Conservation (phyloP, 2,888 invertebrate species). For the Scaptomyza parva region DNA sequence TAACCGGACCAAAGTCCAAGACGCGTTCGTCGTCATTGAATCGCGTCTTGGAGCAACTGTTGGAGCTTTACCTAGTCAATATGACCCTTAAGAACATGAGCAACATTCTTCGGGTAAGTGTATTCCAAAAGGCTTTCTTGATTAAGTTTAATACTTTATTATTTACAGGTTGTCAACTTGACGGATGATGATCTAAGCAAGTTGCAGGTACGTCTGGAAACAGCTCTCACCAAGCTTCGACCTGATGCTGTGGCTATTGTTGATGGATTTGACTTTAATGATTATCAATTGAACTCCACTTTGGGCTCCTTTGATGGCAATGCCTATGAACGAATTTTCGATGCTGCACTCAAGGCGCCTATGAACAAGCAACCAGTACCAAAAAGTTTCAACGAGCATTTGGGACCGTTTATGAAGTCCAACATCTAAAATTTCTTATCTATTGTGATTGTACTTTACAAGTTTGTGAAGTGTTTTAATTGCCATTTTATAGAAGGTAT, state of each 20-base stretch:
- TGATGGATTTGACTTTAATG: slow-evolving; percentile 94
- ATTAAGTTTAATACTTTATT: neutral
- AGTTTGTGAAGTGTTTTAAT: neutral
- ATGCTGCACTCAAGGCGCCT: slow-evolving; percentile 92
- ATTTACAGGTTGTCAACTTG: slow-evolving; percentile 73
- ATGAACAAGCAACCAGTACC: slow-evolving; percentile 93
- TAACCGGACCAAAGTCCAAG: slow-evolving; percentile 87
- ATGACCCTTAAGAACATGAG: slow-evolving; percentile 90
- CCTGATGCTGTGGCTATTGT: slow-evolving; percentile 96
- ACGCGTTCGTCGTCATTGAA: slow-evolving; percentile 87
- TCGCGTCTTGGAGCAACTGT: slow-evolving; percentile 88
- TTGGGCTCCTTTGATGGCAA: slow-evolving; percentile 93
- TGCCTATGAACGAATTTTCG: slow-evolving; percentile 92
- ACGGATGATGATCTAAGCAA: slow-evolving; percentile 77
- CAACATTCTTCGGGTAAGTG: slow-evolving; percentile 90
- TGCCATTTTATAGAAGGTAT: neutral
- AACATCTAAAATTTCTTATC: slow-evolving; percentile 77
- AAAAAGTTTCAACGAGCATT: slow-evolving; percentile 86
- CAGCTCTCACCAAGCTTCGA: slow-evolving; percentile 89
- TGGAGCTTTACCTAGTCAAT: slow-evolving; percentile 91
- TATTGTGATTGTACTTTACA: neutral
- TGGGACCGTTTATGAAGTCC: slow-evolving; percentile 89
- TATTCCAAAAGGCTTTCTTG: no score
- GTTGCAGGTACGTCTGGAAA: slow-evolving; percentile 90
- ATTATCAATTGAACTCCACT: slow-evolving; percentile 90